Base-by-base conservation (phyloP, 1,140 invertebrate species). In the Aphis craccivora region DNA sequence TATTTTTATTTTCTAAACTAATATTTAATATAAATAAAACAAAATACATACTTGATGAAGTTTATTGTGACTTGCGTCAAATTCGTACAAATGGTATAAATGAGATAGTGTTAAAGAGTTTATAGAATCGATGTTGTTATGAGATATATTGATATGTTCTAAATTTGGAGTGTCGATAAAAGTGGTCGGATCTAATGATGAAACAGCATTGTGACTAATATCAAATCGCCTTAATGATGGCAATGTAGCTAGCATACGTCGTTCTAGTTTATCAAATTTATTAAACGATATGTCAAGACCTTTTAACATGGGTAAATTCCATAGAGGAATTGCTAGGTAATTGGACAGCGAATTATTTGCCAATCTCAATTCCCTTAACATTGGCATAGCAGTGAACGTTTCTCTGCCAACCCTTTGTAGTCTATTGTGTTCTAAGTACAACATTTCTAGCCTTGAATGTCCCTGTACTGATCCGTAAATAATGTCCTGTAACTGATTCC, bases 251-350 rank as follows among this genome's bases (percentile, higher is more conserved):
- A 98, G 95, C 30, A 98, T 95, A 81, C 96, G 96, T 8, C 97
- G 96, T 94, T 98, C 97, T 5, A 98, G 94, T 6, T 96, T 96
- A 86, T 96, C 96, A 94, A 98, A 97, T 93, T 97, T 97, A 94
- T 98, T 98, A 76, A 96, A 95, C 0, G 97, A 97, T 51, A 98
- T 95, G 95, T 98, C 98, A 86, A 99, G 95, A 0, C 97, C 96
- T 95, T 98, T 98, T 8, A 98, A 95, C 18, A 97, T 96, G 1
- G 97, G 97, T 25, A 98, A 95, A 95, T 98, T 97, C 97, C 97
- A 98, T 94, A 97, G 97, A 3, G 97, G 97, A 94, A 96, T 95
- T 93, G 96, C 96, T 11, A 95, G 94, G 51, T 94, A 94, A 94
- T 96, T 96, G 3, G 96, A 96, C 35, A 98, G 95, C 11, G 97